A percentile compares a stretch with the other conserved stretches of the same genome.
These are phyloP conservation scores for Morone chrysops DNA, from an alignment of 2,113 vertebrate species.

Conservation along the genomic window DNA sequence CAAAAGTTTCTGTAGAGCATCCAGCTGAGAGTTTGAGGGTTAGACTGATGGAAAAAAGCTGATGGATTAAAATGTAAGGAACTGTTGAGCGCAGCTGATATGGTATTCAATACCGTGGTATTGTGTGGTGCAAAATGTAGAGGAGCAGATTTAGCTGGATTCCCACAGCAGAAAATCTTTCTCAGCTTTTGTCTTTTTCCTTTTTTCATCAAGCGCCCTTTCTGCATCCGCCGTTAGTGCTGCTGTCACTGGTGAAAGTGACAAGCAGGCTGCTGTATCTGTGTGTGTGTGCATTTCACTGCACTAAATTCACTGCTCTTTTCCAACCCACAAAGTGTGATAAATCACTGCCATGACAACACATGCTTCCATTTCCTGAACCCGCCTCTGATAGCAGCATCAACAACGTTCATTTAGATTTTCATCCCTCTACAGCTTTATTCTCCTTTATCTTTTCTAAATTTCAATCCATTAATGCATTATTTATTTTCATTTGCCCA, in stretches of 20 bases:
- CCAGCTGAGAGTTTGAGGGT: background rate
- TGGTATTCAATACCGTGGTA: background rate
- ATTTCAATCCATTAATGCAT: background rate
- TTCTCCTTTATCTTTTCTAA: background rate
- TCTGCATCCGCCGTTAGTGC: background rate
- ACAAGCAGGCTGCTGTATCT: background rate
- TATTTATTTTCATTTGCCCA: background rate
- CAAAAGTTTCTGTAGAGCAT: background rate
- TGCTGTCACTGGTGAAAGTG: background rate
- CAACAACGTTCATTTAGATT: background rate
- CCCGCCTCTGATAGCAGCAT: background rate
- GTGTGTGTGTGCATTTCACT: constrained; percentile 16
- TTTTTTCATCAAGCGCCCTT: background rate
- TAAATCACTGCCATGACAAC: constrained; percentile 8
- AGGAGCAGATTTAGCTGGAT: constrained; percentile 8
- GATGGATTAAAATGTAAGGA: background rate
- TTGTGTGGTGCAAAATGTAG: background rate
- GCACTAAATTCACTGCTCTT: constrained; percentile 3
- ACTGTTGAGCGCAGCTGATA: background rate
- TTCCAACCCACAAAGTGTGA: constrained; percentile 13
- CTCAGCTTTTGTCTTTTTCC: background rate
- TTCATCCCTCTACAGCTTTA: background rate
- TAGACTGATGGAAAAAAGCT: background rate
- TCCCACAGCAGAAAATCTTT: constrained; percentile 3
- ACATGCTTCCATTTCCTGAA: background rate